These are phyloP conservation scores for Centruroides vittatus DNA, from an alignment of 1,140 invertebrate species.

Conservation along the genomic window DNA sequence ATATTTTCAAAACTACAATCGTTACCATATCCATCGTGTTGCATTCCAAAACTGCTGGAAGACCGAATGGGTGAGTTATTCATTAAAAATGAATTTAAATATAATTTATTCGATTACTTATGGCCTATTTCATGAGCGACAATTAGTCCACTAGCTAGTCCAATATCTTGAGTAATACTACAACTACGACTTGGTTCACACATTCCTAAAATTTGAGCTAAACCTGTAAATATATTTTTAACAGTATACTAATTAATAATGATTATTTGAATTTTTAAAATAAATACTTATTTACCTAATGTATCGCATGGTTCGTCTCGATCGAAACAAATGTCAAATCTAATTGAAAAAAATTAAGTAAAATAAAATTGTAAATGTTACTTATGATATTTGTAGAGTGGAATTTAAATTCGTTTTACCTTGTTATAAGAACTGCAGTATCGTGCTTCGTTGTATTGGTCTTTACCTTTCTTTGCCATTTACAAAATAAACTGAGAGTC, in stretches of 20 bases:
- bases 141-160: slow-evolving; percentile 18
- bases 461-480: no score
- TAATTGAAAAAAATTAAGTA: neutral
- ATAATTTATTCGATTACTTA: slow-evolving; percentile 14
- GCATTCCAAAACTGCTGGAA: slow-evolving; percentile 20
- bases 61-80: no score
- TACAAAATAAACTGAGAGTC: no score
- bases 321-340: slow-evolving; percentile 6
- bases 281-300: neutral
- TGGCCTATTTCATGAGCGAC: slow-evolving; percentile 24
- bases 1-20: slow-evolving; percentile 7
- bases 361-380: no score
- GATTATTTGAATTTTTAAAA: neutral
- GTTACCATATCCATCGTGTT: slow-evolving; percentile 21
- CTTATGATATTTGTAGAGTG: no score
- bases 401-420: no score
- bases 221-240: slow-evolving; percentile 15
- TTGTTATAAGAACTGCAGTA: no score
- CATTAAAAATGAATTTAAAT: neutral
- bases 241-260: slow-evolving; percentile 6
- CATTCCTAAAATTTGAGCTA: slow-evolving; percentile 19
- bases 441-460: no score
- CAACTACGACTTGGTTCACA: slow-evolving; percentile 17
- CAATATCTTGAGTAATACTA: slow-evolving; percentile 19
- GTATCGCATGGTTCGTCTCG: slow-evolving; percentile 3